phyloP scores from a whole-genome alignment of 2,888 invertebrate species.

The Deroplatys truncata region DNA sequence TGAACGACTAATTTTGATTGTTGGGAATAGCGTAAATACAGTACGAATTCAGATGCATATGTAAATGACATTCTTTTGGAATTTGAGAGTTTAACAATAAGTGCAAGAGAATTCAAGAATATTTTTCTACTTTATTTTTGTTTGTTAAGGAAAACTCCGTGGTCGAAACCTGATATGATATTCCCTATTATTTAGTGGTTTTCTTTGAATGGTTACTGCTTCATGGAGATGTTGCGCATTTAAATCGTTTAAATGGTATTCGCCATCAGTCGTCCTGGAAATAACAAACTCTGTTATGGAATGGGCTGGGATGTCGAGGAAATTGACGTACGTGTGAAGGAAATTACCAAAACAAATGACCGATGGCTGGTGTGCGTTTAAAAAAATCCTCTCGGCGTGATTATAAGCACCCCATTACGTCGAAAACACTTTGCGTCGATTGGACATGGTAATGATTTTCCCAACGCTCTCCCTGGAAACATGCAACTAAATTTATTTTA shows the following conservation, averaged over 20 bases:
- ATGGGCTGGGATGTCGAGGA: neutral
- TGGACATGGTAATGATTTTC: neutral
- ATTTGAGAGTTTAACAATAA: too few relatives aligned
- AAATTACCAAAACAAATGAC: neutral
- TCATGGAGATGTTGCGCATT: neutral
- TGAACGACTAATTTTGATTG: too few relatives aligned
- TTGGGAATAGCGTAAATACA: too few relatives aligned
- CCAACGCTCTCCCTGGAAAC: neutral
- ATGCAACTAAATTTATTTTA: neutral
- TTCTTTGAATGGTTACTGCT: neutral
- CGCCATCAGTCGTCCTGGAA: neutral
- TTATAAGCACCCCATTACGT: neutral
- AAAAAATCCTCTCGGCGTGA: neutral
- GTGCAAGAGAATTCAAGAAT: too few relatives aligned
- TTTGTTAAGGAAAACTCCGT: too few relatives aligned
- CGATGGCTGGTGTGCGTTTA: neutral
- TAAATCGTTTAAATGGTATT: neutral
- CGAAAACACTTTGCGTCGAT: neutral
- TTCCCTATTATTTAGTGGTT: neutral
- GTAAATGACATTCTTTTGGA: too few relatives aligned
- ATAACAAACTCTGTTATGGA: neutral
- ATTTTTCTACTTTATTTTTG: too few relatives aligned
- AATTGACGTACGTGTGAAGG: neutral
- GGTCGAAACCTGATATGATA: too few relatives aligned
- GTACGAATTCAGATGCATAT: too few relatives aligned